Conservation (phyloP, 1,140 invertebrate genomes). For the Mamestra configurata region DNA sequence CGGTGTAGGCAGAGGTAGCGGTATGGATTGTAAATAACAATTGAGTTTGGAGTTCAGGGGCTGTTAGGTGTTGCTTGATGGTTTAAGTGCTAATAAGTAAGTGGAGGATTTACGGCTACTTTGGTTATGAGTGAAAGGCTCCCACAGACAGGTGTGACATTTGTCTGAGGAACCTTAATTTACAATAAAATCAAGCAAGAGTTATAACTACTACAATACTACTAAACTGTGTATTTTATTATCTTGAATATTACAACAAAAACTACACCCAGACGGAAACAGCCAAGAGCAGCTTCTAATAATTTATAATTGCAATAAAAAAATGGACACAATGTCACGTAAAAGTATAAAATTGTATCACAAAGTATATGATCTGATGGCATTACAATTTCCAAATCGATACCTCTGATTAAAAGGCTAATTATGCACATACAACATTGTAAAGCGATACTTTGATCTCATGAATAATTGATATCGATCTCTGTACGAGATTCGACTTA, state of each 20-base stretch:
- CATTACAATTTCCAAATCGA: background rate
- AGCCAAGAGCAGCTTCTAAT: no score
- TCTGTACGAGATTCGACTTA: background rate
- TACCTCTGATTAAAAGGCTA: conserved; percentile 4
- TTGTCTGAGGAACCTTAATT: no score
- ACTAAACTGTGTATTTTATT: no score
- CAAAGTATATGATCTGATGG: conserved; percentile 3
- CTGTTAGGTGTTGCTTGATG: background rate
- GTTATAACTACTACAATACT: no score
- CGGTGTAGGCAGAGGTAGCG: background rate
- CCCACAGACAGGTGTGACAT: no score
- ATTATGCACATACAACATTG: conserved; percentile 18
- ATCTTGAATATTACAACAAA: no score
- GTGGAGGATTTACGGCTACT: no score
- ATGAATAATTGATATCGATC: conserved; percentile 38
- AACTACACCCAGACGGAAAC: no score
- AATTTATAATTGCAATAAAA: background rate
- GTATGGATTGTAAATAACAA: conserved; percentile 24
- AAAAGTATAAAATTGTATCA: background rate
- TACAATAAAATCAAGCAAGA: no score
- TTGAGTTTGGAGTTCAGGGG: conserved; percentile 8
- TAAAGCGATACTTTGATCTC: conserved; percentile 32
- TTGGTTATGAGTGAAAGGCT: no score
- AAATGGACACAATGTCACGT: background rate
- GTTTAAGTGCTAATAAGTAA: no score